A percentile compares a stretch with the other conserved stretches of the same genome.
These are phyloP conservation scores for Gallinago undulata DNA, from an alignment of 2,113 vertebrate species.

Conservation along the genomic window DNA sequence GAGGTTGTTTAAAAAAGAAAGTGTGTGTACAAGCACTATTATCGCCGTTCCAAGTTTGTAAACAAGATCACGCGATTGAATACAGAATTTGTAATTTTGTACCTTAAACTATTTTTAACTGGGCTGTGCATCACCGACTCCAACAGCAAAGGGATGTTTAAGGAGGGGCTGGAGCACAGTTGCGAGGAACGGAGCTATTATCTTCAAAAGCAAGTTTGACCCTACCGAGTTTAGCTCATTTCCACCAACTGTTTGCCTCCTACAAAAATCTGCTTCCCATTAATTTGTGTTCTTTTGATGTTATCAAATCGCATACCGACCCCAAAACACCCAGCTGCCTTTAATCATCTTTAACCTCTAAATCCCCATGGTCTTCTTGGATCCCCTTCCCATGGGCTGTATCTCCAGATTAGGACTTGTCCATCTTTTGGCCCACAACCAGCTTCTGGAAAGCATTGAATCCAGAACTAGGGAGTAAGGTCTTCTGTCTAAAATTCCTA, in stretches of 20 bases:
- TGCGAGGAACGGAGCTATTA: neutral
- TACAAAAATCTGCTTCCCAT: neutral
- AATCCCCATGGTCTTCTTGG: neutral
- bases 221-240: neutral
- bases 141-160: neutral
- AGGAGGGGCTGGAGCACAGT: neutral
- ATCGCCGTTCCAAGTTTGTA: neutral
- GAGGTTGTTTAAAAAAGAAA: no score
- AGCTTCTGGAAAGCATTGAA: neutral
- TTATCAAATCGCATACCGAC: neutral
- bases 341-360: neutral
- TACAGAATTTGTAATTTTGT: neutral
- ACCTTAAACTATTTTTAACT: neutral
- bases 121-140: fast-evolving
- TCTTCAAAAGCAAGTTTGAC: slow-evolving; percentile 24
- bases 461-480: neutral
- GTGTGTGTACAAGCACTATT: neutral
- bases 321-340: neutral
- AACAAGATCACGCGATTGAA: neutral
- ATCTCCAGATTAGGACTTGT: neutral
- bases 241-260: neutral
- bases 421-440: neutral
- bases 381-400: neutral
- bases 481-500: neutral
- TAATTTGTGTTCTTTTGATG: slow-evolving; percentile 19